Conservation (phyloP, 1,140 invertebrate species). For the Phortica variegata region DNA sequence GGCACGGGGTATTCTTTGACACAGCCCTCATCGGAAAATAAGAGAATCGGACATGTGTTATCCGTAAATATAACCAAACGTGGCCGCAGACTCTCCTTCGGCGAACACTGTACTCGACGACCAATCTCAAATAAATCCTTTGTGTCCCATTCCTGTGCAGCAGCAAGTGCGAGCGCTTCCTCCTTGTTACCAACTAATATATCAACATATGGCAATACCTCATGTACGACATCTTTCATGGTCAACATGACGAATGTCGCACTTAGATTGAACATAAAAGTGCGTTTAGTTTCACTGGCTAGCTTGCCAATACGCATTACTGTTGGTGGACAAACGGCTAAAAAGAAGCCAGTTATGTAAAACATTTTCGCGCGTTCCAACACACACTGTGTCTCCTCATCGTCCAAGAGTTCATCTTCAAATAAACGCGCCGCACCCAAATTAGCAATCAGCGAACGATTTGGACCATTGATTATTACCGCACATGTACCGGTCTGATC, state of each 20-base stretch:
- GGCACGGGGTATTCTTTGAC: conserved; percentile 60
- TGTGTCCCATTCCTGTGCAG: conserved; percentile 20
- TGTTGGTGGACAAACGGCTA: conserved; percentile 21
- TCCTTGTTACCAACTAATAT: conserved; percentile 34
- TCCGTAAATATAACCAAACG: conserved; percentile 28
- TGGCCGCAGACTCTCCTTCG: conserved; percentile 19
- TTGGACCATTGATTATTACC: conserved; percentile 64
- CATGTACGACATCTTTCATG: conserved; percentile 11
- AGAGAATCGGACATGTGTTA: conserved; percentile 23
- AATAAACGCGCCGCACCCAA: conserved; percentile 32
- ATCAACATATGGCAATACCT: conserved; percentile 23
- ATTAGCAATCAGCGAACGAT: conserved; percentile 36
- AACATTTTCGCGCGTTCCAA: conserved; percentile 20
- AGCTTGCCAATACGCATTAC: conserved; percentile 13
- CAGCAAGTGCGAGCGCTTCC: conserved; percentile 25
- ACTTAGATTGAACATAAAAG: conserved; percentile 31
- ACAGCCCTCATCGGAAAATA: conserved; percentile 28
- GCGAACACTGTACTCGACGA: conserved; percentile 13
- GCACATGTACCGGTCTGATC: conserved; percentile 87
- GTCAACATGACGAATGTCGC: conserved; percentile 32
- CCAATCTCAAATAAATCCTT: conserved; percentile 34
- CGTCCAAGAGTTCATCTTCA: conserved; percentile 22
- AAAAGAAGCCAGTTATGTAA: conserved; percentile 37
- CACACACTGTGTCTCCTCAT: conserved; percentile 24
- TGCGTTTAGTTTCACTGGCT: conserved; percentile 11